Evolutionary conservation across 2,113 vertebrate species (phyloP), one percentile per base, ranked within the genome.

Genomic region (Rhynchopsitta pachyrhyncha): DNA sequence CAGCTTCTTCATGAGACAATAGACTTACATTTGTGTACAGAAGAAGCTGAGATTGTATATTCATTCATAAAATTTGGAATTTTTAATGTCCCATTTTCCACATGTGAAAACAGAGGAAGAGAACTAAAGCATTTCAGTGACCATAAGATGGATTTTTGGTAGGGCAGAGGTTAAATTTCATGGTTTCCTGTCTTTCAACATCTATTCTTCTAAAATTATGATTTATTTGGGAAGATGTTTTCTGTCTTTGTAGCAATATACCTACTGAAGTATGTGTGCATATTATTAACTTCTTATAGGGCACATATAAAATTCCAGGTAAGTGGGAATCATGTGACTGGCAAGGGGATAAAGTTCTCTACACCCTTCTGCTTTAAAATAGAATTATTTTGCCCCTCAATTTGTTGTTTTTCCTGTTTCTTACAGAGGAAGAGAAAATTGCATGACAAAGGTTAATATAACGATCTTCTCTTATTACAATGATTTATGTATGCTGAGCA

Each of bases 401-500:
- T 91, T 92, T 97, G 96, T 96, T 97, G 95, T 95, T 97, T 97
- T 97, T 93, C 93, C 67, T 93, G 79, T 95, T 97, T 97, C 96
- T 97, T 97, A 94, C 88, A 90, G 92, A 95, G 96, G 96, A 92
- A 94, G 94, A 97, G 95, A 97, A 95, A 97, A 97, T 94, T 97
- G 94, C 88, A 2, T 97, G 90, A 95, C 77, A 96, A 97, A 98
- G 97, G 97, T 98, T 97, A 97, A 97, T 98, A 97, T 96, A 98
- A 98, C 97, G 97, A 97, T 97, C 97, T 96, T 96, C 94, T 97
- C 97, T 98, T 95, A 97, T 98, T 98, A 97, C 97, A 94, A n/a
- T 98, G 98, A 98, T 98, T 98, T 98, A 98, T 98, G 97, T 95
- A 96, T 95, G 96, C 97, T 97, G 96, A 97, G 95, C 97, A 98